phyloP scores from a whole-genome alignment of 2,888 invertebrate species.

The Pelosia muscerda region DNA sequence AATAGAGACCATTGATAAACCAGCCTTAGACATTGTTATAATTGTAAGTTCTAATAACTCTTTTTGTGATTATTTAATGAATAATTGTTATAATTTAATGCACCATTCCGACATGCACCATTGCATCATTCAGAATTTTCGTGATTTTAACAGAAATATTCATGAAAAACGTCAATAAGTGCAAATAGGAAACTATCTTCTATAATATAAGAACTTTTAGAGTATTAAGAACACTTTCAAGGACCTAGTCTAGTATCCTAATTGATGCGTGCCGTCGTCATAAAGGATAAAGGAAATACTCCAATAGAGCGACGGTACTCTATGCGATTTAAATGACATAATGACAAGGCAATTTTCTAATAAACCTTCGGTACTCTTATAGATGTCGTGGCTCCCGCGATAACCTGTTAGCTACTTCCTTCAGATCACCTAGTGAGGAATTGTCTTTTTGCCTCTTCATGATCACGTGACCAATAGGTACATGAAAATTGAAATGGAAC shows the following conservation, averaged over 20 bases:
- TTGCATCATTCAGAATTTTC: too few species aligned
- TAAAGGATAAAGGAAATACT: conserved; percentile 86
- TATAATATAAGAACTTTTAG: conserved; percentile 24
- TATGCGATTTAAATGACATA: conserved; percentile 88
- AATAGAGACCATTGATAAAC: not conserved
- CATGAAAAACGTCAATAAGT: not conserved
- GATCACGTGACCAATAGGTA: conserved; percentile 32
- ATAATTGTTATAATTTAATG: too few species aligned
- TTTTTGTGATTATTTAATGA: too few species aligned
- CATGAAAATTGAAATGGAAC: not conserved
- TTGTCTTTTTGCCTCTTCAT: conserved; percentile 44
- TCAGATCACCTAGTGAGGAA: conserved; percentile 71
- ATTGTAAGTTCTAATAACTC: not conserved
- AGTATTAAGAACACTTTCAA: conserved; percentile 63
- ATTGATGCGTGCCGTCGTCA: conserved; percentile 84
- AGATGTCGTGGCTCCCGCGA: conserved; percentile 75
- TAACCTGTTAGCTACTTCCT: conserved; percentile 84
- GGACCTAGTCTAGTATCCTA: conserved; percentile 76
- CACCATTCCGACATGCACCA: too few species aligned
- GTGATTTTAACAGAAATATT: too few species aligned
- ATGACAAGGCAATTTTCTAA: conserved; percentile 87
- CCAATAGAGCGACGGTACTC: conserved; percentile 85
- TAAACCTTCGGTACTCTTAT: conserved; percentile 85
- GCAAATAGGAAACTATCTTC: not conserved
- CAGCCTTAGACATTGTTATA: not conserved